Evolutionary conservation across 2,113 vertebrate genomes (phyloP).

Genomic region (Cebidichthys violaceus): DNA sequence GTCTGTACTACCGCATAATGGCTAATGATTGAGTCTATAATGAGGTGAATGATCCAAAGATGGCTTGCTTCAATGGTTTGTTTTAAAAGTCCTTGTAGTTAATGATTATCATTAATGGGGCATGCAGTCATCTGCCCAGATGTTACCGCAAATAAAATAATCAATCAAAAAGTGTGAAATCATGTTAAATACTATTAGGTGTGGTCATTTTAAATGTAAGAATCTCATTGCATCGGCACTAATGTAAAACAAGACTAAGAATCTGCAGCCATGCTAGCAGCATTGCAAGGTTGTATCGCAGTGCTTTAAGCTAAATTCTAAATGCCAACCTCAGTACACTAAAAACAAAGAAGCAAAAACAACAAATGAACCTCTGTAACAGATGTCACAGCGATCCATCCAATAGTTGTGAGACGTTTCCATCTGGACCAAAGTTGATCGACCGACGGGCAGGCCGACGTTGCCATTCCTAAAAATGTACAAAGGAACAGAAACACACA

Average conservation of each 20-base stretch:
- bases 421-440: background rate
- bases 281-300: background rate
- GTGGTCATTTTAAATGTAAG: background rate
- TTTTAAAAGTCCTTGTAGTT: slow-evolving; percentile 16
- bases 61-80: slow-evolving; percentile 4
- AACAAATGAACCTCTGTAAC: background rate
- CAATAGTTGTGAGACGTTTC: background rate
- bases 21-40: background rate
- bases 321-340: background rate
- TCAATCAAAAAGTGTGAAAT: slow-evolving; percentile 9
- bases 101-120: slow-evolving; percentile 1
- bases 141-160: slow-evolving; percentile 1
- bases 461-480: background rate
- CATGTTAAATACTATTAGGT: slow-evolving; percentile 3
- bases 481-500: background rate
- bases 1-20: background rate
- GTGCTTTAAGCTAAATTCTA: background rate
- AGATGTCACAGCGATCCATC: background rate
- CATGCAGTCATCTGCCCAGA: background rate
- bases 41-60: slow-evolving; percentile 7
- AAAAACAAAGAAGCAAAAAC: background rate
- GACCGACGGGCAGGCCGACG: background rate
- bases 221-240: background rate
- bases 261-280: background rate
- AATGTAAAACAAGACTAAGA: background rate